These are phyloP conservation scores for Proteles cristata DNA, from an alignment of 2,113 vertebrate genomes.

Conservation along the genomic window DNA sequence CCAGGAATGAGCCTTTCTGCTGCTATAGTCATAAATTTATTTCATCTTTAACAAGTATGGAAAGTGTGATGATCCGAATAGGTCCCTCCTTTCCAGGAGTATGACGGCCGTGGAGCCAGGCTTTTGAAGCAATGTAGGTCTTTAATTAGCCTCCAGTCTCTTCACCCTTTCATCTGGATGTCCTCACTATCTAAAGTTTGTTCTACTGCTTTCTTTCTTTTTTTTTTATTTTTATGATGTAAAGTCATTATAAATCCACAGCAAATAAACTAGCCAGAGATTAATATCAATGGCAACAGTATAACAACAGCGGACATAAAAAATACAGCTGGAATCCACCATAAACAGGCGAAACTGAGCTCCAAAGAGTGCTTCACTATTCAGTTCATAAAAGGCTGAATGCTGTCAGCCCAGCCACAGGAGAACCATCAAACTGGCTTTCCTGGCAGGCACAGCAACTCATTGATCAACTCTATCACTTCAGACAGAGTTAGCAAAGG, in stretches of 20 bases:
- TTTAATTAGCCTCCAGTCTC: not conserved
- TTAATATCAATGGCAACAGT: slow-evolving; percentile 62
- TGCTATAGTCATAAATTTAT: not conserved
- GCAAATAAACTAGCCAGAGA: slow-evolving; percentile 68
- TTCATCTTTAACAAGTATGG: not conserved
- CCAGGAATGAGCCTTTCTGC: not conserved
- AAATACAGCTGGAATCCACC: slow-evolving; percentile 34
- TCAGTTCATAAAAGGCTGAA: slow-evolving; percentile 62
- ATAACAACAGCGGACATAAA: slow-evolving; percentile 51
- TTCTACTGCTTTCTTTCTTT: not conserved
- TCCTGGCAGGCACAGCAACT: not conserved
- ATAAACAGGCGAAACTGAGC: not conserved
- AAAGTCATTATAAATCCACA: slow-evolving; percentile 62
- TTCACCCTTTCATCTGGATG: not conserved
- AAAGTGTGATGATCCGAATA: not conserved
- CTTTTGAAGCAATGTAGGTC: not conserved
- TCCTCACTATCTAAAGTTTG: not conserved
- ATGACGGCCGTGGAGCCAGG: not conserved
- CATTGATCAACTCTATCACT: not conserved
- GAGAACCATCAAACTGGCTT: slow-evolving; percentile 58
- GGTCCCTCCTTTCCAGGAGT: not conserved
- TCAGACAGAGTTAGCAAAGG: slow-evolving; percentile 53
- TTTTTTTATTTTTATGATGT: slow-evolving; percentile 46
- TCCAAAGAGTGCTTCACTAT: slow-evolving; percentile 31
- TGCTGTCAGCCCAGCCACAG: slow-evolving; percentile 49